Evolutionary conservation across 1,140 invertebrate species (phyloP), one percentile per base, ranked within the genome.

Genomic region (Agrypnia vestita): DNA sequence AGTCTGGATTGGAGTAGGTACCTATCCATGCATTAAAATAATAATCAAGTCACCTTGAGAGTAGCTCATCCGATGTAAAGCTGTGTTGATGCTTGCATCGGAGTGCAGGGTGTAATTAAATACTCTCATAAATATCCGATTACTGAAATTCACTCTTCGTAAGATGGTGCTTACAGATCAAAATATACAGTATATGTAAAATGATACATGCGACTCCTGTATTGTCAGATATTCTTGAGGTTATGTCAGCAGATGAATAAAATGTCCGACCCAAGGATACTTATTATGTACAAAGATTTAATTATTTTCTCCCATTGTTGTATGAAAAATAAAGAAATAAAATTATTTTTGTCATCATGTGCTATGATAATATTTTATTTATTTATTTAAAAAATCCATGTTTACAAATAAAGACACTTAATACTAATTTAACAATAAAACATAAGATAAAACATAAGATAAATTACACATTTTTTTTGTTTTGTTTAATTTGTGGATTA

Each of bases 191-290:
- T 47, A n/a, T 43, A 47, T 53, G 71, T 74, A 74, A 74, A 43
- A 19, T 59, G 71, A 74, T 74, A 55, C 71, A 43, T 11, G 55
- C 55, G 55, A 64, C 61, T 71, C 35, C 44, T 71, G 67, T 71
- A 71, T 71, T 49, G 67, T 71, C 44, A 71, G 44, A 51, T 51
- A 25, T 15, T 47, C 47, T 13, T 51, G 46, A 67, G 46, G 47
- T 25, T 71, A 71, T 53, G 67, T 71, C 19, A 51, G 49, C 49
- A 35, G 25, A 35, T 35, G 25, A 35, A 35, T 35, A 35, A 35
- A 35, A 35, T 35, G 25, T 35, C 6, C 25, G 25, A 35, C 1
- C 25, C 6, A 6, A 35, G 1, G 1, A 1, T 35, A 35, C 1
- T 35, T 35, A 35, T 35, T 35, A 35, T 35, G 25, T 35, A 35